Conservation (phyloP, 2,888 invertebrate species). For the Diaphora mendica region DNA sequence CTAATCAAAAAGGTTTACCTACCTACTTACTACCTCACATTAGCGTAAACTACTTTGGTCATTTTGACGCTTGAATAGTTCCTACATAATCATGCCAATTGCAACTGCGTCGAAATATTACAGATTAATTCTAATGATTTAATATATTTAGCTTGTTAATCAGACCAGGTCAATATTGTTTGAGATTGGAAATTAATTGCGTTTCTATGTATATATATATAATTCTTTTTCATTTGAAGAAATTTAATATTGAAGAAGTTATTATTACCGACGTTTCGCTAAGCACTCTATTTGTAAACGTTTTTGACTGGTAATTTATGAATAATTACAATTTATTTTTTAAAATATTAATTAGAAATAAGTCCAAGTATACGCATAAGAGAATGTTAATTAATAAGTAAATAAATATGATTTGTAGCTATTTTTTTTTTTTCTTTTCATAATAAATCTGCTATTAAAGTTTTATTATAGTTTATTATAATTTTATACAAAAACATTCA, state of each 20-base stretch:
- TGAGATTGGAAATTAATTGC: neutral
- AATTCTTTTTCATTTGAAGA: neutral
- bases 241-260: neutral
- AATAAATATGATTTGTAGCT: conserved; percentile 6
- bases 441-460: neutral
- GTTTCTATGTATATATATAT: neutral
- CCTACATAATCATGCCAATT: too few species aligned
- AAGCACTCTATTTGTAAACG: neutral
- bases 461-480: neutral
- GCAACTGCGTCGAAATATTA: too few species aligned
- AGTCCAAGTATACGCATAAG: neutral
- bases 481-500: neutral
- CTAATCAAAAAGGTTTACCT: too few species aligned
- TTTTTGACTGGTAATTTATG: neutral
- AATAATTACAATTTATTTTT: neutral
- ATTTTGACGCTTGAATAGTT: too few species aligned
- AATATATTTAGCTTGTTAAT: neutral
- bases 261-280: neutral
- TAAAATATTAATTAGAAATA: neutral
- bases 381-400: neutral
- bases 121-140: too few species aligned
- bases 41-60: too few species aligned
- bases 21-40: too few species aligned
- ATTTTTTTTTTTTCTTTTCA: neutral
- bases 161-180: neutral